phyloP scores from a whole-genome alignment of 2,888 invertebrate species.

The Drosophila austrosaltans region DNA sequence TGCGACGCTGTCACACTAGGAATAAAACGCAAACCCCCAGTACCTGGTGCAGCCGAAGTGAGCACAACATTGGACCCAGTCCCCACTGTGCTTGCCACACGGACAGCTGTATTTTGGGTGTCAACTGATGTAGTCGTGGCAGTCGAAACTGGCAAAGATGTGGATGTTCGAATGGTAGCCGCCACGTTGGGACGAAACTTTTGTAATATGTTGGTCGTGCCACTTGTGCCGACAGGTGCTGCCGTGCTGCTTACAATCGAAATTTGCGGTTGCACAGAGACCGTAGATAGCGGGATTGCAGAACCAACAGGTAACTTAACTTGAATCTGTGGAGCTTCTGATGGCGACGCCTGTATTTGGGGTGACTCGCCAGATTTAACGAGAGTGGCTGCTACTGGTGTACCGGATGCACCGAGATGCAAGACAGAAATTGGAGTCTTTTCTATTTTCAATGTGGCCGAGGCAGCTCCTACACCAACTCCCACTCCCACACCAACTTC shows the following conservation, averaged over 20 bases:
- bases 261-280: constrained; percentile 64
- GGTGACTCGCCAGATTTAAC: constrained; percentile 4
- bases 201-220: constrained; percentile 65
- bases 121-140: constrained; percentile 29
- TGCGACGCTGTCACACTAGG: constrained; percentile 64
- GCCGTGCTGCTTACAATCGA: constrained; percentile 67
- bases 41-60: constrained; percentile 56
- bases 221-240: constrained; percentile 19
- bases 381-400: constrained; percentile 27
- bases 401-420: constrained; percentile 32
- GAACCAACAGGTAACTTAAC: constrained; percentile 5
- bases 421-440: constrained; percentile 49
- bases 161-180: constrained; percentile 57
- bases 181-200: constrained; percentile 74
- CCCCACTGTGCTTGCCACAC: constrained; percentile 59
- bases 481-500: constrained; percentile 18
- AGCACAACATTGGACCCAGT: constrained; percentile 55
- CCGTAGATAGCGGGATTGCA: constrained; percentile 35
- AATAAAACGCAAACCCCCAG: constrained; percentile 82
- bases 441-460: constrained; percentile 55
- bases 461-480: constrained; percentile 21
- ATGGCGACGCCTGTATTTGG: constrained; percentile 10
- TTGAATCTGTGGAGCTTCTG: constrained; percentile 17
- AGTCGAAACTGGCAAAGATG: constrained; percentile 39
- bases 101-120: constrained; percentile 48